Base-by-base conservation (phyloP, 2,888 invertebrate species). In the Stenodema calcarata region DNA sequence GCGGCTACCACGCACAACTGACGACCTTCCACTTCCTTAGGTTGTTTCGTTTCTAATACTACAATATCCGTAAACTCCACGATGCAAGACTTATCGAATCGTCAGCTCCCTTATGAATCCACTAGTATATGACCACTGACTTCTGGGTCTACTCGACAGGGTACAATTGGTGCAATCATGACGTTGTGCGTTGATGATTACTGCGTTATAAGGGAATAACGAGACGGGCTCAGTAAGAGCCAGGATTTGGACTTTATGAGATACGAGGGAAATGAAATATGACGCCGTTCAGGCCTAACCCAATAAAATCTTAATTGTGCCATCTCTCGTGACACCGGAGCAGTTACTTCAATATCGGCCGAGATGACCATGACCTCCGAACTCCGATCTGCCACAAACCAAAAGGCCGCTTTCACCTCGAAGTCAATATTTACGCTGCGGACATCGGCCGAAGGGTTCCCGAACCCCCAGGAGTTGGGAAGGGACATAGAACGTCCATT, bases 401-500 rank as follows among this genome's bases (percentile, higher is more conserved):
- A 12, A 42, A 27, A 35, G n/a, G 23, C 35, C 27, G 79, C 41
- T 2, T 47, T 41, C n/a, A n/a, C 23, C 35, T 41, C 82, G 7
- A 9, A n/a, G 82, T 82, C 54, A 82, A 82, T 82, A 82, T 82
- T 82, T 82, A 82, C 23, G 9, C 14, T 82, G 44, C 82, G 82
- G 82, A 82, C 82, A 82, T 69, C 69, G 82, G 44, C 79, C 47
- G 41, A 42, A 16, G 27, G 23, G 18, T 18, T 30, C 80, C 41
- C 11, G 16, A 11, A n/a, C 35, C 3, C 35, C 28, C 42, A n/a
- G 41, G 42, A 14, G 44, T 27, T 12, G 78, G 69, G 69, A 41
- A 42, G 42, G 86, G 86, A 86, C 86, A 86, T 35, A 12, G 79
- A 80, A 75, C 75, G 23, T 86, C 86, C 86, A 86, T 86, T 86